These are phyloP conservation scores for Drosophila carrolli DNA, from an alignment of 1,140 invertebrate species.

Conservation along the genomic window DNA sequence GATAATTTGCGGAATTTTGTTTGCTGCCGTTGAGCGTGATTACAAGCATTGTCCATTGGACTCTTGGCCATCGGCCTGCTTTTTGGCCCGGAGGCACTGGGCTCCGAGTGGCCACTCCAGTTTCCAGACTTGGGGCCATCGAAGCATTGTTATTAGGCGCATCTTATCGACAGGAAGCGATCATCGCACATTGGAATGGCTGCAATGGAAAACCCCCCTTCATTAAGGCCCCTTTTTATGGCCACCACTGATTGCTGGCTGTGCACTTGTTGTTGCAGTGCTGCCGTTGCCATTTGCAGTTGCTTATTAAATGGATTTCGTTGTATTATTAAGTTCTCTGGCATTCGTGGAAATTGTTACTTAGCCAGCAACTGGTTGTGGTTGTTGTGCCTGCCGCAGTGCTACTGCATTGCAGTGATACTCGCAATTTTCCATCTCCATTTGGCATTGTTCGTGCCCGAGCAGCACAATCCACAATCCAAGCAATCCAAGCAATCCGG, in stretches of 20 bases:
- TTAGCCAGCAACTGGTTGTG: constrained; percentile 52
- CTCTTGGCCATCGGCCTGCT: constrained; percentile 21
- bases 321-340: constrained; percentile 73
- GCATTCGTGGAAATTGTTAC: constrained; percentile 79
- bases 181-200: constrained; percentile 78
- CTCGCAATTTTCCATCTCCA: constrained; percentile 39
- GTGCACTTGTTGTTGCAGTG: constrained; percentile 49
- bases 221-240: constrained; percentile 15
- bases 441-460: constrained; percentile 59
- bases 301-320: constrained; percentile 79
- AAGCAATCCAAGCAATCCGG: constrained; percentile 10
- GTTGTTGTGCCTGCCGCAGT: constrained; percentile 21
- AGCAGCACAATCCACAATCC: constrained; percentile 21
- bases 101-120: constrained; percentile 7
- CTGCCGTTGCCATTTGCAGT: constrained; percentile 69
- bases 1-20: constrained; percentile 70
- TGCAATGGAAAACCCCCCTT: not conserved
- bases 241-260: constrained; percentile 30
- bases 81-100: constrained; percentile 9
- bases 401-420: constrained; percentile 71
- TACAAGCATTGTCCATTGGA: constrained; percentile 44
- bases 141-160: constrained; percentile 72
- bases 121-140: constrained; percentile 13
- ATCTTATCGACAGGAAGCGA: constrained; percentile 81
- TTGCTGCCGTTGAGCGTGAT: constrained; percentile 72